Base-by-base conservation (phyloP, 2,113 vertebrate species). In the Ondatra zibethicus region DNA sequence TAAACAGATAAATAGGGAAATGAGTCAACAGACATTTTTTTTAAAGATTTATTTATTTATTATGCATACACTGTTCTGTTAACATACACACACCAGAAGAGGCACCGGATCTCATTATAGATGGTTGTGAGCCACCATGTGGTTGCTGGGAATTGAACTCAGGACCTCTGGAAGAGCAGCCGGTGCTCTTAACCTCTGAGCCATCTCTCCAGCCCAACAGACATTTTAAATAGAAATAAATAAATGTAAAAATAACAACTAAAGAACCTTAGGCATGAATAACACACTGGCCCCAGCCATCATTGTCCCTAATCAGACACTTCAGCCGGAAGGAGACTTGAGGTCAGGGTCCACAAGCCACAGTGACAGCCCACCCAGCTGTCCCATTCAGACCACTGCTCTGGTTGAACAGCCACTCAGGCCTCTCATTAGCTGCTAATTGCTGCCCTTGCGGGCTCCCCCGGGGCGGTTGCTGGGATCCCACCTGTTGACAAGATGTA, bases 401-500 rank as follows among this genome's bases (percentile, higher is more conserved):
- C 61, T 5, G 3, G 36, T 1, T n/a, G 9, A 7, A 1, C 0
- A 33, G 92, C 91, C 88, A 82, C 2, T 52, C 80, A 82, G 92
- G 76, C 92, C 80, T 73, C 96, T 97, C 96, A 96, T 98, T 97
- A 97, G 94, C 52, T 0, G 2, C 92, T 96, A 96, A 96, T 92
- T 90, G 93, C 21, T 0, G 12, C 7, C 0, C 2, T 10, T 0
- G 2, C 25, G 0, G 0, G 27, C 55, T 88, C 94, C 58, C 88
- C 81, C 23, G 5, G 76, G 80, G 63, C 84, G 0, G 55, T 7
- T 45, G 80, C 84, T 12, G 0, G 55, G 29, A 52, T 68, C 39
- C 95, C 97, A 97, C 97, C 97, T 98, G 97, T 97, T 97, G 96
- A 97, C 97, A 98, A 97, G 96, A 65, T 63, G 96, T 93, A 88